Evolutionary conservation across 30 jellyfish, hydroid and myxozoan species (phyloP), one percentile per base, ranked within the genome.

Genomic region (Aurelia sp.): DNA sequence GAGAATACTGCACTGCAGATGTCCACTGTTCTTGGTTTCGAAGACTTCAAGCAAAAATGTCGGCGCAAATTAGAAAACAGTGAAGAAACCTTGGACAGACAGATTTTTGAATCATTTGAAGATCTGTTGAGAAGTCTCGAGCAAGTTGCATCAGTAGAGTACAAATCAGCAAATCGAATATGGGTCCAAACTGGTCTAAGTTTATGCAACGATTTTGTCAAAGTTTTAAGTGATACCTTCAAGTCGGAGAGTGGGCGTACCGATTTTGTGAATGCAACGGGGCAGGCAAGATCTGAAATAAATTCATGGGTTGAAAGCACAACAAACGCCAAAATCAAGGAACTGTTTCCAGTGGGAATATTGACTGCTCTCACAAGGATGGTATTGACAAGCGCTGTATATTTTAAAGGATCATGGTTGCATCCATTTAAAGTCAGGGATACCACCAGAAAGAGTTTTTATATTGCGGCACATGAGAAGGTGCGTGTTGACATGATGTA

Each of bases 351-450:
- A 11, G 67, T 87, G n/a, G 89, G 92, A 35, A 53, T 71, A 40
- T 23, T 92, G 30, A 48, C 80, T 9, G 37, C 79, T 3, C 13
- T 77, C 18, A 92, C 98, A 15, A 71, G 95, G 58, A 67, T 92
- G 53, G 96, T 92, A 27, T 17, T 92, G 73, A 81, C 92, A 4
- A 92, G 90, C 73, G 98, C 97, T 19, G 91, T 92, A 13, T 86
- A 92, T 59, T 92, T 92, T 67, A 92, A 92, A 21, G 97, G 91
- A n/a, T 23, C 81, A 13, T 92, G 98, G 98, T 22, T 51, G 78
- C 74, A 79, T 13, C 71, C 76, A 55, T 92, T 92, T 71, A 52
- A 72, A 11, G 64, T 55, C 18, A 17, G 27, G 18, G 33, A 44
- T 21, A 86, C 97, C 21, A 66, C 20, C 17, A 21, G 37, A 16